Conservation (phyloP, 2,113 vertebrate species). For the Apus apus region DNA sequence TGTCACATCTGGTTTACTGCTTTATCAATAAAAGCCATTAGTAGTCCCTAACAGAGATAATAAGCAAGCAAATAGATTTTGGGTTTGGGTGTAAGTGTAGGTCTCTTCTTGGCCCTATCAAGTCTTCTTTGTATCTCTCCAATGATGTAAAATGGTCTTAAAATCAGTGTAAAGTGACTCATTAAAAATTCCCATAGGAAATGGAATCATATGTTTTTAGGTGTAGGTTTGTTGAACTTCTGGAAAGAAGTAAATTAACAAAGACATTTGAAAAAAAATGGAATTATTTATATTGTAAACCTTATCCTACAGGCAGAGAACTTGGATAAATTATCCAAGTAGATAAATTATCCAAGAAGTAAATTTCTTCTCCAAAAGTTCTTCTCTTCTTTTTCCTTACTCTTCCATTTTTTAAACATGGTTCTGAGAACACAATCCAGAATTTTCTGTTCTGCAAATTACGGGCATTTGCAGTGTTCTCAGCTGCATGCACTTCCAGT, state of each 20-base stretch:
- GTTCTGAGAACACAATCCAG: neutral
- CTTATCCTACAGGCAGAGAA: neutral
- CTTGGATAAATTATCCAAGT: neutral
- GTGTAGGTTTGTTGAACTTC: neutral
- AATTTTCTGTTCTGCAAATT: neutral
- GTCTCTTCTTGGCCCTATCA: neutral
- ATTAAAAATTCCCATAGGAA: neutral
- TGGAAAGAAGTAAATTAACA: neutral
- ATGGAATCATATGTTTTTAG: neutral
- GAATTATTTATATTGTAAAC: neutral
- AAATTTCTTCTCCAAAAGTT: neutral
- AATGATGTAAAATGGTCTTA: neutral
- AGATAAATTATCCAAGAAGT: too few species aligned
- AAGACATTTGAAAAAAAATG: neutral
- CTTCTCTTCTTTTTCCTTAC: neutral
- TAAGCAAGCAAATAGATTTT: neutral
- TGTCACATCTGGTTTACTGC: neutral
- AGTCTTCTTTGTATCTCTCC: neutral
- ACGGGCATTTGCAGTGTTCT: constrained; percentile 21
- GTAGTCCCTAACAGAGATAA: neutral
- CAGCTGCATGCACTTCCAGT: neutral
- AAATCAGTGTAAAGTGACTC: neutral
- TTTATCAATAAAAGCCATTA: neutral
- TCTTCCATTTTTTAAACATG: neutral
- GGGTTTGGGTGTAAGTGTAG: neutral